Evolutionary conservation across 2,888 invertebrate species (phyloP), one percentile per base, ranked within the genome.

Genomic region (Blera fallax): DNA sequence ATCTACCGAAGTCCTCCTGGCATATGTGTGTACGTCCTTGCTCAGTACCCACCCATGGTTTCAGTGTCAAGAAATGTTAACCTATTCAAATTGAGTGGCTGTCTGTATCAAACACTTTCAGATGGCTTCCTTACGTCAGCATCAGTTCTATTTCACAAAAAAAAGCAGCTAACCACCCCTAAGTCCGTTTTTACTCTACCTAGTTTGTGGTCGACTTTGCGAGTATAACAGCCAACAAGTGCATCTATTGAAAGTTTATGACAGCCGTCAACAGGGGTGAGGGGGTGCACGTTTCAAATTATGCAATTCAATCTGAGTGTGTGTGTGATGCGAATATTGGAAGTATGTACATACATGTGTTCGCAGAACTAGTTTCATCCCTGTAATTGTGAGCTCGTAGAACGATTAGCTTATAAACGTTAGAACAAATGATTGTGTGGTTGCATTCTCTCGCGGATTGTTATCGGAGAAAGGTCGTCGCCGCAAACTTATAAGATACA

Each of bases 371-470:
- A 34, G 50, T 50, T 32, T 34, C 48, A n/a, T 48, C 48, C 21
- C n/a, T 16, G 21, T 52, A 16, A 14, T 34, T 8, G 24, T 50
- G 24, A 3, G 6, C 14, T 32, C 11, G n/a, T 29, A n/a, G 18
- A 69, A 43, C 18, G 14, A 37, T 10, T 29, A 40, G 18, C 50
- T 37, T 73, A 62, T 73, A 74, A 74, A 32, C 10, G 27, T 8
- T 40, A 40, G 60, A 77, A 48, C 40, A n/a, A 6, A 32, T 34
- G n/a, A 7, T 16, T 32, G 50, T 14, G 24, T 24, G n/a, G 8
- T 54, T 72, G 29, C 79, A 84, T 58, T 84, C 64, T 48, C 24
- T 84, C 16, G 43, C 74, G 29, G 21, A 27, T 34, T 50, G 34
- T 79, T 72, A 48, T 69, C 78, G 29, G 64, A 34, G 56, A 43